Base-by-base conservation (phyloP, 2,797 vertebrate species). In the Pelobates cultripes region DNA sequence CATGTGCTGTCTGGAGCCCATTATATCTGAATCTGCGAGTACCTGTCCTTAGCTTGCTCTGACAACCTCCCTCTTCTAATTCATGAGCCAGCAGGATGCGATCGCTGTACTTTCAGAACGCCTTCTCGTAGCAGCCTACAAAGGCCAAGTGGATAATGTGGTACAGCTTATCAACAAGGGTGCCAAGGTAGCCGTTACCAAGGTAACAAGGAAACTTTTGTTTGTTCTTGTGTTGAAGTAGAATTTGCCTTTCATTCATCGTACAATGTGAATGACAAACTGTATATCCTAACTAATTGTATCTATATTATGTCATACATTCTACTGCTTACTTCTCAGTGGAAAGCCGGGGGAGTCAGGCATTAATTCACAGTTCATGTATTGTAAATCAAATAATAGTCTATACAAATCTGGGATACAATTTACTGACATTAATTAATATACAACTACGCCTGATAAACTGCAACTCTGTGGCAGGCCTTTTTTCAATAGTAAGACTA, bases 111-210 rank as follows among this genome's bases (percentile, higher is more conserved):
- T 99, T 91, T 99, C 97, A 81, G 97, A 99, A 96, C 96, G 96
- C 91, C 97, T 99, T 91, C 96, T 99, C 75, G 85, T 98, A 96
- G 97, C 98, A 15, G 95, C 97, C 1, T 96, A 98, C 94, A 99
- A 98, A 93, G 98, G 98, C 89, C 97, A 98, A 89, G 94, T 94
- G 8, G 96, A 98, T 90, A 96, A 97, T 96, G 98, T 99, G 93
- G 97, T 99, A 89, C 97, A 99, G 94, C 96, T 99, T 87, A 99
- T 99, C 94, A 99, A 99, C 95, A 97, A 94, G 94, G 98, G 98
- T 3, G 98, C 97, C 88, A 97, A 97, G 92, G 96, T 98, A 92
- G 97, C 96, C 0, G 95, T 99, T 91, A 99, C 97, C 91, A 99
- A 97, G 97, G 98, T 99, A 94, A 96, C 86, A 84, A 87, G 87